Base-by-base conservation (phyloP, 2,888 invertebrate genomes). In the Platycheirus rosarum region DNA sequence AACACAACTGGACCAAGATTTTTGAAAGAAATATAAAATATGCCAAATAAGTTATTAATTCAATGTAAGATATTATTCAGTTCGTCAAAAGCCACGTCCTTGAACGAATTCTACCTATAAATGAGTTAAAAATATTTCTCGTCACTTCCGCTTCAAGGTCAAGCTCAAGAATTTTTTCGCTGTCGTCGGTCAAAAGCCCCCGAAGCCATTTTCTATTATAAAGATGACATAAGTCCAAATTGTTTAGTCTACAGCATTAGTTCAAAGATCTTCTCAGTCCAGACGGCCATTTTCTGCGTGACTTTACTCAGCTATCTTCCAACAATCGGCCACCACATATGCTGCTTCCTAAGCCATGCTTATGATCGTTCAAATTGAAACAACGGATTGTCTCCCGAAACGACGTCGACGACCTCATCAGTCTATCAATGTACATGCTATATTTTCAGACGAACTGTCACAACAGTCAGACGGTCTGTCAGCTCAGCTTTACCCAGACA, bases 321-420 rank as follows among this genome's bases (percentile, higher is more conserved):
- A 13, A 14, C 14, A 60, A 60, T 60, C 6, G n/a, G 9, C 13
- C 9, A 35, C 0, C 35, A 13, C 46, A 14, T 4, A 48, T 49
- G 63, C 6, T 14, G 13, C 13, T 14, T 20, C 9, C 4, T 5
- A 26, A n/a, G 11, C 32, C 13, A 42, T 62, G 53, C 26, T 46
- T 51, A n/a, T 8, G 32, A 49, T 48, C 69, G 63, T 16, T 66
- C 11, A 35, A 80, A 70, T 80, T 65, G 55, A 70, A 65, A 46
- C 65, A 9, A 74, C 18, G 16, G 16, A 49, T 49, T 48, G 57
- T 9, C 48, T 32, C n/a, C 35, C 40, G 60, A 66, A 68, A 35
- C 77, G 62, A 35, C 77, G 62, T 66, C 78, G 57, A 49, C 40
- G 73, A 79, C 68, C 48, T 49, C 53, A 73, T 42, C n/a, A 4